Base-by-base conservation (phyloP, 2,797 vertebrate species). In the Syndactyla subalaris region DNA sequence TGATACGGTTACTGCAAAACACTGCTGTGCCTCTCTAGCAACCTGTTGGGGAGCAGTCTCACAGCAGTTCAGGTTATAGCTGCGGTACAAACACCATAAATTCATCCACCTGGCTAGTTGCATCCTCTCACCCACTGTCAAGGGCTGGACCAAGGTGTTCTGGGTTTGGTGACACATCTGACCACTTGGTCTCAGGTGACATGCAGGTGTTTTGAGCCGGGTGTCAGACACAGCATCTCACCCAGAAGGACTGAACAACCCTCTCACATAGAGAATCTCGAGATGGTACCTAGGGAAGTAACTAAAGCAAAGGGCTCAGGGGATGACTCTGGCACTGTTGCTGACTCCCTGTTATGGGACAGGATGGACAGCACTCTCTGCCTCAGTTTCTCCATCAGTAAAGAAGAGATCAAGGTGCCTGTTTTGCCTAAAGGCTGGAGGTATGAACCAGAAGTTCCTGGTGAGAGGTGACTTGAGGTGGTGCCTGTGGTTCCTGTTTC, bases 351-450 rank as follows among this genome's bases (percentile, higher is more conserved):
- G 10, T 45, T 86, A 55, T 0, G 1, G 52, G 22, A 46, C 54
- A 73, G 49, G 43, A 80, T 14, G 67, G 43, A 30, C 23, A 80
- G 46, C 0, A 0, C 32, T 65, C 51, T 11, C 43, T 88, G 83
- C 76, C 83, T 93, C 85, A 68, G 76, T 83, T 96, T 95, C 73
- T 54, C 54, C 77, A 51, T 23, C 49, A 58, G 38, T 49, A 75
- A 88, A 63, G 32, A 58, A 88, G 32, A 78, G 70, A 85, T 72
- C 68, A 91, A 92, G 85, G 49, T n/a, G 34, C 20, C 41, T 80
- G 45, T 38, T 85, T 85, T 88, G 57, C 45, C 30, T 76, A 34
- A 76, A 73, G 39, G 39, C 43, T 84, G 48, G 39, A 84, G 14
- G 18, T 51, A 26, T 68, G 52, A 96, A 71, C 30, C 41, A 49